These are phyloP conservation scores for Pangasius mekongensis DNA, from an alignment of 2,797 vertebrate species.

Conservation along the genomic window DNA sequence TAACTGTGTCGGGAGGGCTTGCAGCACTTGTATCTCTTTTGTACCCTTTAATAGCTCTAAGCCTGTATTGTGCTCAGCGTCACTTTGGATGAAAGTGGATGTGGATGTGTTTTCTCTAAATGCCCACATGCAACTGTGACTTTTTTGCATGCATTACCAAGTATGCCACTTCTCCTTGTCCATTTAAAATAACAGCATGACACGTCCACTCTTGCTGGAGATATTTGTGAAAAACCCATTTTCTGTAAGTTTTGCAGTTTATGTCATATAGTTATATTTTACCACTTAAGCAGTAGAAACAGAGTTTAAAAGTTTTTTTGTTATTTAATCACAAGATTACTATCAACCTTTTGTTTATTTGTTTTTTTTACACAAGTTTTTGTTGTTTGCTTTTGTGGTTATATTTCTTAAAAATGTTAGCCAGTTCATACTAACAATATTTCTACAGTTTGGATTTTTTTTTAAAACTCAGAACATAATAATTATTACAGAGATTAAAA, in stretches of 20 bases:
- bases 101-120: background rate
- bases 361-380: background rate
- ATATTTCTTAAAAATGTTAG: background rate
- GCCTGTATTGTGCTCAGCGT: too few relatives aligned
- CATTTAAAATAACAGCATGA: too few relatives aligned
- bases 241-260: too few relatives aligned
- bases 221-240: too few relatives aligned
- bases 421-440: background rate
- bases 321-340: too few relatives aligned
- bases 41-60: background rate
- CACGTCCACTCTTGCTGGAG: background rate
- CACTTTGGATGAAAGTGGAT: background rate
- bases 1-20: background rate
- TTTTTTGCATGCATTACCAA: background rate
- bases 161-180: background rate
- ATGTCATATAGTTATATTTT: too few relatives aligned
- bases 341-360: background rate
- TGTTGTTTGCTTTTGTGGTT: background rate
- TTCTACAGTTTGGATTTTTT: background rate
- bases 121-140: background rate
- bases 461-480: background rate
- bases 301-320: background rate
- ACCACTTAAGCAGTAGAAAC: too few relatives aligned
- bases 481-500: slow-evolving; percentile 23
- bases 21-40: background rate